These are phyloP conservation scores for Osedax frankpressi DNA, from an alignment of 2,888 invertebrate species.

Conservation along the genomic window DNA sequence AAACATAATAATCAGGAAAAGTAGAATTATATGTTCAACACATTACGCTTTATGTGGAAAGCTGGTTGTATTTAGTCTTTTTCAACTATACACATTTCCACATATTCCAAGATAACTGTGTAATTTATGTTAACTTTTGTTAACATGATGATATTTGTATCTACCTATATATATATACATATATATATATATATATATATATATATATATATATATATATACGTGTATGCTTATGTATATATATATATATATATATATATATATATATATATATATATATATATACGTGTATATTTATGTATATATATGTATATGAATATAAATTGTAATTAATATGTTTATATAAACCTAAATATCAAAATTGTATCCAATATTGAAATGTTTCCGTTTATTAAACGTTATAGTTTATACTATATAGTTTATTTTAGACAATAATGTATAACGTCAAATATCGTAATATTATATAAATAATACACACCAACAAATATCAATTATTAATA, in stretches of 20 bases:
- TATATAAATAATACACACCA: no score
- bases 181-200: not conserved
- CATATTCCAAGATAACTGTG: no score
- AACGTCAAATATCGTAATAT: no score
- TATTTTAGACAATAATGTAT: not conserved
- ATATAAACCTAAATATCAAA: not conserved
- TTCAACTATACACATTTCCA: no score
- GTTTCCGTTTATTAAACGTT: not conserved
- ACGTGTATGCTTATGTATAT: not conserved
- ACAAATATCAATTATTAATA: no score
- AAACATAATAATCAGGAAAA: no score
- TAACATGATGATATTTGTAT: no score
- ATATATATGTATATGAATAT: not conserved
- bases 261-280: not conserved
- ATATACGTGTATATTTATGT: not conserved
- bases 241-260: not conserved
- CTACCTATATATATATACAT: not conserved
- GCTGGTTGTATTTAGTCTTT: no score
- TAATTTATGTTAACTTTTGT: no score
- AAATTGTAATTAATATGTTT: not conserved
- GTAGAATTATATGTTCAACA: no score
- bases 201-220: not conserved
- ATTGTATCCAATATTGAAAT: not conserved
- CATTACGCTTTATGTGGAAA: no score
- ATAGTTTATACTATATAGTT: not conserved